phyloP scores from a whole-genome alignment of 2,888 invertebrate species.

The Nineta flava region DNA sequence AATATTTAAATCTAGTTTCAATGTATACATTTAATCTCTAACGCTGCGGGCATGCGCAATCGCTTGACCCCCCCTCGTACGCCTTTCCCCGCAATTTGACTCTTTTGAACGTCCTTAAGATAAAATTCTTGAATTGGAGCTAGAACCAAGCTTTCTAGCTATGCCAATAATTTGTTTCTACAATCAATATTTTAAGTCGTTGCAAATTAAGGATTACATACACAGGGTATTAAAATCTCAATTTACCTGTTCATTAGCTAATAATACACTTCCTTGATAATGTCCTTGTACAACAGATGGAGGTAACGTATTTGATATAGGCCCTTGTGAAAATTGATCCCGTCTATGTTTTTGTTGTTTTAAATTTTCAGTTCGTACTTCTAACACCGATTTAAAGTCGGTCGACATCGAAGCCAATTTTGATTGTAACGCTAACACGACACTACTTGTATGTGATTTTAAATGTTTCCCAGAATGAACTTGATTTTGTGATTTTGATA shows the following conservation, averaged over 20 bases:
- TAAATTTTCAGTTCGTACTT: constrained; percentile 94
- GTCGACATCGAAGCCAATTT: constrained; percentile 93
- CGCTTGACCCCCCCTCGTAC: too few species aligned
- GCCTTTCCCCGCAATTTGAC: too few species aligned
- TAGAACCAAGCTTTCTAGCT: too few species aligned
- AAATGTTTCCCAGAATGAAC: constrained; percentile 53
- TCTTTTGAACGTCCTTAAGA: too few species aligned
- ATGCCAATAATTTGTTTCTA: too few species aligned
- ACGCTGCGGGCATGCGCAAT: too few species aligned
- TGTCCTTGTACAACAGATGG: constrained; percentile 38
- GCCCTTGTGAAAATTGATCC: constrained; percentile 75
- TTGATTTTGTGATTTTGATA: constrained; percentile 56
- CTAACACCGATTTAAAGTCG: constrained; percentile 93
- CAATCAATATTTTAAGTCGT: too few species aligned
- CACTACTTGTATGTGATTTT: constrained; percentile 82
- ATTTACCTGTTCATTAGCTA: constrained; percentile 13
- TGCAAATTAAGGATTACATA: too few species aligned
- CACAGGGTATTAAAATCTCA: too few species aligned
- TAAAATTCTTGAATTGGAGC: too few species aligned
- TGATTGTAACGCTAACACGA: constrained; percentile 83
- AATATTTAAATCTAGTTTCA: too few species aligned
- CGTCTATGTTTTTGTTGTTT: constrained; percentile 87
- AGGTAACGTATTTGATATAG: constrained; percentile 42
- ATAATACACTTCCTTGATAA: constrained; percentile 28
- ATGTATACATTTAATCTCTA: too few species aligned